phyloP scores from a whole-genome alignment of 2,888 invertebrate genomes.

The Drosophila antonietae region DNA sequence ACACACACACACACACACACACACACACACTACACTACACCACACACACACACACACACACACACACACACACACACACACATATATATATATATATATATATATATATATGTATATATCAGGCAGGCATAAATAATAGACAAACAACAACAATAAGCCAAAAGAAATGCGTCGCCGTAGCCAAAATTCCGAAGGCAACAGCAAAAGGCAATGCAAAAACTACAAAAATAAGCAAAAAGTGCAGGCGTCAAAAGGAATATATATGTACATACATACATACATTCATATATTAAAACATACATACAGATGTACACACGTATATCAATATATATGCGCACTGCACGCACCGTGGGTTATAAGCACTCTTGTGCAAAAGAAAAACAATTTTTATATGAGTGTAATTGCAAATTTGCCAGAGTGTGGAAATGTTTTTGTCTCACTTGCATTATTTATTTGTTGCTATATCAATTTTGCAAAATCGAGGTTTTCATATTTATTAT shows the following conservation, averaged over 20 bases:
- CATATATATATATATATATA: not conserved
- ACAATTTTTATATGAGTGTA: not conserved
- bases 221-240: constrained; percentile 30
- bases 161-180: constrained; percentile 31
- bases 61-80: not conserved
- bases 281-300: not conserved
- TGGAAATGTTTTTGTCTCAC: not conserved
- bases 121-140: constrained; percentile 52
- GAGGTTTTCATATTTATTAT: no score
- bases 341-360: not conserved
- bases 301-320: not conserved
- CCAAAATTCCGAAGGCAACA: constrained; percentile 38
- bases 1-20: constrained; percentile 2
- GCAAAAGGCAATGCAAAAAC: constrained; percentile 41
- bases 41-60: not conserved
- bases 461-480: no score
- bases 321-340: not conserved
- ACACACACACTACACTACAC: constrained; percentile 20
- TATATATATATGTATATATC: not conserved
- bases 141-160: constrained; percentile 35
- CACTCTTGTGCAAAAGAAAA: not conserved
- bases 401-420: not conserved
- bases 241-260: constrained; percentile 32
- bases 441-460: not conserved
- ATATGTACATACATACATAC: not conserved